Conservation (phyloP, 2,797 vertebrate species). For the Enteromius trimaculatus region DNA sequence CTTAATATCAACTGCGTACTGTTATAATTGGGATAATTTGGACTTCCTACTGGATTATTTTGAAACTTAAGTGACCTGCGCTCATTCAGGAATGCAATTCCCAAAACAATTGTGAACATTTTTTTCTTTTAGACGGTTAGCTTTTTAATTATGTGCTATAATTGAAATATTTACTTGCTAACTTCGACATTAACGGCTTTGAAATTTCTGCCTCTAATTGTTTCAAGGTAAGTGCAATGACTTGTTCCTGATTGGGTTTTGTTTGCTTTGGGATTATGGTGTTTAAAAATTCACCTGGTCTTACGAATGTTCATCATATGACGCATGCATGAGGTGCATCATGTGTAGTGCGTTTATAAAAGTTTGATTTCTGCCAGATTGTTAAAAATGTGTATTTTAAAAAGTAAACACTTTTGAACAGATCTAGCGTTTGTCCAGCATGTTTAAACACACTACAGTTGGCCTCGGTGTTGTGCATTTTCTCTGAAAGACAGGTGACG, state of each 20-base stretch:
- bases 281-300: not conserved
- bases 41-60: not conserved
- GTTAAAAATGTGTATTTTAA: not conserved
- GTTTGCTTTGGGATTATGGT: constrained; percentile 11
- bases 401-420: not conserved
- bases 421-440: not conserved
- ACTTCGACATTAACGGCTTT: not conserved
- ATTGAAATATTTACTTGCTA: not conserved
- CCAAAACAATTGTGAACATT: not conserved
- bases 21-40: not conserved
- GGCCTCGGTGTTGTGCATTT: not conserved
- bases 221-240: not conserved
- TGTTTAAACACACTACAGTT: not conserved
- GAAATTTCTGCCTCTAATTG: not conserved
- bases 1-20: not conserved
- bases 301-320: not conserved
- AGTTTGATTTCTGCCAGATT: not conserved
- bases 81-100: constrained; percentile 3
- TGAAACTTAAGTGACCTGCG: not conserved
- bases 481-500: not conserved
- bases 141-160: not conserved
- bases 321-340: not conserved
- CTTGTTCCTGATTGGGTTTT: not conserved
- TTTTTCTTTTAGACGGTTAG: not conserved
- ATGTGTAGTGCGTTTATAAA: not conserved